Percentiles rank a stretch among this genome's conserved stretches.
phyloP scores from a whole-genome alignment of 1,140 invertebrate species.

The Drosophila bipectinata region DNA sequence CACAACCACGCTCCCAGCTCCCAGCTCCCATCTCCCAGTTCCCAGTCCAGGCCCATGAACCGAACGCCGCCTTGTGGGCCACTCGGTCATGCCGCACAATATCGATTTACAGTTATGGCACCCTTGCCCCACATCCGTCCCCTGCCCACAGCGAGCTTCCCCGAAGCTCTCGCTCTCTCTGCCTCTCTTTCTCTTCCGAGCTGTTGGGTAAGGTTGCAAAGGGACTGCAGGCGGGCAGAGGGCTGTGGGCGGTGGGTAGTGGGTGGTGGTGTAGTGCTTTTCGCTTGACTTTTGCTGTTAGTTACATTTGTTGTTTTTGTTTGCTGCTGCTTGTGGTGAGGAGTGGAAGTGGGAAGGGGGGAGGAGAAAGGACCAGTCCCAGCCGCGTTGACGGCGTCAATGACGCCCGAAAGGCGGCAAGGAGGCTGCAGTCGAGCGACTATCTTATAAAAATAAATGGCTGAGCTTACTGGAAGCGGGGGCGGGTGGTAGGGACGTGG shows the following conservation, averaged over 20 bases:
- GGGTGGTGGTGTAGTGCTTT: conserved; percentile 20
- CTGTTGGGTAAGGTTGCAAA: conserved; percentile 71
- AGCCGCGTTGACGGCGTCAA: conserved; percentile 58
- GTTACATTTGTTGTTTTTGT: conserved; percentile 47
- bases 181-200: conserved; percentile 43
- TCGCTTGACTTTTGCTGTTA: conserved; percentile 61
- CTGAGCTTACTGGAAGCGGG: conserved; percentile 58
- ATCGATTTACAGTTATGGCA: conserved; percentile 69
- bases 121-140: not conserved
- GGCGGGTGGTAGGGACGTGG: conserved; percentile 8
- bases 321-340: conserved; percentile 28
- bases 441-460: conserved; percentile 76
- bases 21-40: not conserved
- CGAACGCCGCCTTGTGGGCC: conserved; percentile 64
- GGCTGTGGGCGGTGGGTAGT: not conserved
- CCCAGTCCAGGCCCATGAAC: conserved; percentile 6
- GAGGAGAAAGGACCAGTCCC: conserved; percentile 9
- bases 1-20: conserved; percentile 20
- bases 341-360: conserved; percentile 1
- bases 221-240: not conserved
- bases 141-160: not conserved
- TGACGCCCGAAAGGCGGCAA: conserved; percentile 24
- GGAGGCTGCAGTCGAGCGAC: conserved; percentile 35
- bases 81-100: conserved; percentile 80
- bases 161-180: not conserved